Percentiles rank a stretch among this genome's conserved stretches.
phyloP scores from a whole-genome alignment of 2,113 vertebrate species.

The Myotis davidii region DNA sequence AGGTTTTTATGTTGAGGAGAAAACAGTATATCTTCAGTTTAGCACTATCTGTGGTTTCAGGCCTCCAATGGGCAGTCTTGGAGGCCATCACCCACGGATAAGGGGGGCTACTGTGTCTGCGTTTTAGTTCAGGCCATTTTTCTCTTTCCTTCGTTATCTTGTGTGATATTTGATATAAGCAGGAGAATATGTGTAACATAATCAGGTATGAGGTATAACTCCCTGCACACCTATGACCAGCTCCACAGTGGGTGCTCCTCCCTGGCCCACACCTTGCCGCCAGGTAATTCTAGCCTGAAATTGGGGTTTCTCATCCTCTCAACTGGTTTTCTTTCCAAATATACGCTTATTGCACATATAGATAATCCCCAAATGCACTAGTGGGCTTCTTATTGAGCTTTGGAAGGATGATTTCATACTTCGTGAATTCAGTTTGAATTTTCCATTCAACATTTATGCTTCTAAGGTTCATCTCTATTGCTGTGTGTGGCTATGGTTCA shows the following conservation, averaged over 20 bases:
- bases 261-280: too few species aligned
- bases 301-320: background rate
- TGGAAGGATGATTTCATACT: background rate
- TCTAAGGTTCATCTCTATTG: conserved; percentile 13
- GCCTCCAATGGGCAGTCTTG: background rate
- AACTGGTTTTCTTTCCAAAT: conserved; percentile 10
- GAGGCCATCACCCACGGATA: background rate
- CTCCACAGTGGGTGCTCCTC: fast-evolving
- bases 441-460: background rate
- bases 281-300: background rate
- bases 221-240: too few species aligned
- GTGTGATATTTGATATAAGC: background rate
- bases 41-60: background rate
- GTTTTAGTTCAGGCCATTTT: background rate
- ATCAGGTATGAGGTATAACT: background rate
- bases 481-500: background rate
- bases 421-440: background rate
- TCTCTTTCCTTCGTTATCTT: background rate
- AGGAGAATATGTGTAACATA: background rate
- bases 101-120: background rate
- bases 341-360: background rate
- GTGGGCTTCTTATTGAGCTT: background rate
- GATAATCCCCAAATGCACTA: background rate
- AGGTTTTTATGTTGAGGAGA: background rate
- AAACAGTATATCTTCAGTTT: background rate